These are phyloP conservation scores for Anneissia japonica DNA, from an alignment of 35 echinoderm and acorn worm genomes.

Conservation along the genomic window DNA sequence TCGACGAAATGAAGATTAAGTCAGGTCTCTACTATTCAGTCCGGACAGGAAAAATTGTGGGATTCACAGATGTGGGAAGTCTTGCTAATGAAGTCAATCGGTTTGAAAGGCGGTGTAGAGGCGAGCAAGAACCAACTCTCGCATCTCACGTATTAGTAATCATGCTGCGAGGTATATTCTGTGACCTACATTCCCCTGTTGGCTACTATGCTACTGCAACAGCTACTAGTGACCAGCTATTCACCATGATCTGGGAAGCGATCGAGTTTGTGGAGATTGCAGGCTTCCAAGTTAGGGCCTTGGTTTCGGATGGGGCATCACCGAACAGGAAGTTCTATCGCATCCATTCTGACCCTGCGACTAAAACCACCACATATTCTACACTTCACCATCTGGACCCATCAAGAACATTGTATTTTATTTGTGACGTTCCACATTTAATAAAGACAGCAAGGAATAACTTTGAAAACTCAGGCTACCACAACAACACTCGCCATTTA, in stretches of 20 bases:
- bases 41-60: neutral
- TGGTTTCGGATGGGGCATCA: slow-evolving; percentile 33
- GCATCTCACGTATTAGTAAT: slow-evolving; percentile 30
- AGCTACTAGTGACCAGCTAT: slow-evolving; percentile 18
- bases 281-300: slow-evolving; percentile 16
- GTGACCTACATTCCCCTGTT: slow-evolving; percentile 15
- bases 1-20: slow-evolving; percentile 55
- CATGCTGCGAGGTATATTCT: slow-evolving; percentile 29
- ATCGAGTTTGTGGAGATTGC: slow-evolving; percentile 9
- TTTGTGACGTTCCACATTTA: slow-evolving; percentile 53
- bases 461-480: slow-evolving; percentile 54
- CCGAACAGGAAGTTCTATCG: slow-evolving; percentile 37
- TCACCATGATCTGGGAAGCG: slow-evolving; percentile 24
- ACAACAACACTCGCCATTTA: slow-evolving; percentile 42
- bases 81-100: neutral
- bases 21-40: neutral
- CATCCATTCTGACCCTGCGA: neutral
- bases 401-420: slow-evolving; percentile 29
- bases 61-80: slow-evolving; percentile 15
- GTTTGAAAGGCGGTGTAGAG: neutral
- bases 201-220: slow-evolving; percentile 7
- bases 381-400: neutral
- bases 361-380: neutral
- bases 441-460: slow-evolving; percentile 55
- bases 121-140: neutral